These are phyloP conservation scores for Agrypnia vestita DNA, from an alignment of 1,140 invertebrate genomes.

Conservation along the genomic window DNA sequence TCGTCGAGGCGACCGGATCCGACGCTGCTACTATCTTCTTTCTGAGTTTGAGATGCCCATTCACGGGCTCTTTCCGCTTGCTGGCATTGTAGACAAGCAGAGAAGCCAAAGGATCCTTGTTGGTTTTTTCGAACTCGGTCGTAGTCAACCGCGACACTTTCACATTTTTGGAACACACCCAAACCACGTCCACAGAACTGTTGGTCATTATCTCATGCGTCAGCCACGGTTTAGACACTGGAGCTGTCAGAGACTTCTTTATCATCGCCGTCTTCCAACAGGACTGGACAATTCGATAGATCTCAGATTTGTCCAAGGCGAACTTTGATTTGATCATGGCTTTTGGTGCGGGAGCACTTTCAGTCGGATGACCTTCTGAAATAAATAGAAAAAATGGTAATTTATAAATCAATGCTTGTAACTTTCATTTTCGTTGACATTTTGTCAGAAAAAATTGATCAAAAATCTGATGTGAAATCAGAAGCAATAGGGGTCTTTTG, in stretches of 20 bases:
- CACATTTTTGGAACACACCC: constrained; percentile 4
- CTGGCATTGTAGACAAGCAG: neutral
- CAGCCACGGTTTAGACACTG: constrained; percentile 25
- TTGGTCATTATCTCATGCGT: constrained; percentile 16
- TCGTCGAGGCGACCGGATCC: neutral
- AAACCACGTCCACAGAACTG: constrained; percentile 10
- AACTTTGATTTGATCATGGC: neutral
- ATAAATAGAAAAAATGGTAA: neutral
- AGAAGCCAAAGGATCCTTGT: neutral
- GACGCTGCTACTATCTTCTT: too few relatives aligned
- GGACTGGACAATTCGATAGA: neutral
- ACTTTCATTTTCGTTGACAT: too few relatives aligned
- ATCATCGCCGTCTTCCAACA: constrained; percentile 16
- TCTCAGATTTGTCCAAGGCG: neutral
- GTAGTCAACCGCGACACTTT: constrained; percentile 16
- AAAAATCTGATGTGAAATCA: too few relatives aligned
- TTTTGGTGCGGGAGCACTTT: too few relatives aligned
- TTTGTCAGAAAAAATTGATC: neutral
- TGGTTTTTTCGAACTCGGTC: neutral
- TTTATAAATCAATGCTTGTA: neutral
- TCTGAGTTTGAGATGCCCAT: constrained; percentile 16
- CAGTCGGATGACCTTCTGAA: neutral
- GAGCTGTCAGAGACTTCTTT: constrained; percentile 29
- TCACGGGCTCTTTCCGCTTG: neutral
- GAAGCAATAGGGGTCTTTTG: too few relatives aligned